Evolutionary conservation across 1,140 invertebrate genomes (phyloP).

Genomic region (Plectrocnemia conspersa): DNA sequence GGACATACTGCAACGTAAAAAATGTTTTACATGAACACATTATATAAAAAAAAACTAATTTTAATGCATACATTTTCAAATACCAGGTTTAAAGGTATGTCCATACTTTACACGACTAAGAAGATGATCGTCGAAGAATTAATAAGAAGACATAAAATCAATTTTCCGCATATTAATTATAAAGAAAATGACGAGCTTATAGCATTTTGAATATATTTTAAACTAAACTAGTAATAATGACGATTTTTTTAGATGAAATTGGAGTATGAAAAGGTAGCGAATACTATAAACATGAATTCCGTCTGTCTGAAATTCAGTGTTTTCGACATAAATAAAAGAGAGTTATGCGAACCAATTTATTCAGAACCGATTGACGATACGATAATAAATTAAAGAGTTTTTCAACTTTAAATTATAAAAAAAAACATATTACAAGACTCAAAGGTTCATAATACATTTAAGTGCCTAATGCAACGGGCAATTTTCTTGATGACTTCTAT

Average conservation of each 20-base stretch:
- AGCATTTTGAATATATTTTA: constrained; percentile 4
- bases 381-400: constrained; percentile 56
- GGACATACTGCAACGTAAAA: constrained; percentile 50
- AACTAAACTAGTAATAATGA: no score
- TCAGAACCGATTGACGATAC: constrained; percentile 71
- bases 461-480: no score
- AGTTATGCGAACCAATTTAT: constrained; percentile 60
- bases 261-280: constrained; percentile 60
- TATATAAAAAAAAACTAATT: not conserved
- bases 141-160: constrained; percentile 47
- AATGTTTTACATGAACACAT: not conserved
- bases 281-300: constrained; percentile 73
- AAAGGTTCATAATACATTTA: no score
- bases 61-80: constrained; percentile 9
- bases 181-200: constrained; percentile 38
- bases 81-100: constrained; percentile 67
- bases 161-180: constrained; percentile 13
- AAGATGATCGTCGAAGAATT: constrained; percentile 67
- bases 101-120: constrained; percentile 76
- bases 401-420: no score
- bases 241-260: constrained; percentile 52
- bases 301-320: constrained; percentile 73
- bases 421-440: no score
- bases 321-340: constrained; percentile 51
- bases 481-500: no score